Conservation (phyloP, 1,140 invertebrate genomes). For the Pogonomyrmex barbatus region DNA sequence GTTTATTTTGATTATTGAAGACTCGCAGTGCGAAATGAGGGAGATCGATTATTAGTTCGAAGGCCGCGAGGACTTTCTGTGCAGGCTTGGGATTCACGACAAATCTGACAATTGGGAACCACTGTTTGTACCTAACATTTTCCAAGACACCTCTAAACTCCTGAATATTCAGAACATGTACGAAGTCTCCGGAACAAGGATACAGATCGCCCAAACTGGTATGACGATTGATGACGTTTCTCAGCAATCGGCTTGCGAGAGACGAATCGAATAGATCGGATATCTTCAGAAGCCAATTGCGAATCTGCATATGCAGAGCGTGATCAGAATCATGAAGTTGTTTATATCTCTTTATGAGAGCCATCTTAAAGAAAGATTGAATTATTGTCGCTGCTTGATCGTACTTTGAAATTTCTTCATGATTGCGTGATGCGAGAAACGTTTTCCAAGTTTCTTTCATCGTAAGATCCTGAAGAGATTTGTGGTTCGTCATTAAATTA, state of each 20-base stretch:
- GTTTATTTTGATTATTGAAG: conserved; percentile 79
- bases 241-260: conserved; percentile 43
- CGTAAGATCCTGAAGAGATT: background rate
- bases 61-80: conserved; percentile 64
- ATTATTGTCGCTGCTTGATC: conserved; percentile 62
- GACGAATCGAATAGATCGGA: conserved; percentile 65
- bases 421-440: background rate
- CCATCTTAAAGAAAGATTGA: conserved; percentile 73
- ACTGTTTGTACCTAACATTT: conserved; percentile 56
- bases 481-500: background rate
- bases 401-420: background rate
- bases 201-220: conserved; percentile 57
- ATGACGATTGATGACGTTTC: conserved; percentile 59
- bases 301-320: conserved; percentile 43
- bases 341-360: conserved; percentile 64
- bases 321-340: conserved; percentile 64
- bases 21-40: conserved; percentile 75
- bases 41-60: conserved; percentile 76
- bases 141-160: conserved; percentile 56
- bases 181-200: conserved; percentile 67
- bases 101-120: conserved; percentile 70
- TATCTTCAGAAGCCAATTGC: conserved; percentile 55
- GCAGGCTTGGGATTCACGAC: conserved; percentile 53
- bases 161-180: conserved; percentile 69
- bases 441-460: background rate